phyloP scores from a whole-genome alignment of 2,797 vertebrate species.

The Babyrousa celebensis region DNA sequence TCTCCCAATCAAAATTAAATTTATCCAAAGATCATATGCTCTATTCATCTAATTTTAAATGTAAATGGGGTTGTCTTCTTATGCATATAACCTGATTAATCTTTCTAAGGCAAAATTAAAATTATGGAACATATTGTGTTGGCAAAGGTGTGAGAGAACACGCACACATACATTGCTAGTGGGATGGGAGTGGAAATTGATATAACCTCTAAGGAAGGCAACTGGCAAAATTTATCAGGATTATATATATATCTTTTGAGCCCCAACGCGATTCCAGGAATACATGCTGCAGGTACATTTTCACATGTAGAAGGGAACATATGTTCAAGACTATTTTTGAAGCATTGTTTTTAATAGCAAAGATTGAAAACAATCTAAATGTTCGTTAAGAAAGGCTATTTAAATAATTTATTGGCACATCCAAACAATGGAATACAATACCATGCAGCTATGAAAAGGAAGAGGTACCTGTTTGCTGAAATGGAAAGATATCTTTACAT shows the following conservation, averaged over 20 bases:
- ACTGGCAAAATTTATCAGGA: conserved; percentile 45
- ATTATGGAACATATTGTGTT: conserved; percentile 76
- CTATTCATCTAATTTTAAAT: conserved; percentile 82
- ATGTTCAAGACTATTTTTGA: conserved; percentile 72
- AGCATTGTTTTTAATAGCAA: conserved; percentile 78
- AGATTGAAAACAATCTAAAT: conserved; percentile 72
- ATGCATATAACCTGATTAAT: conserved; percentile 82
- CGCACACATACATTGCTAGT: conserved; percentile 3
- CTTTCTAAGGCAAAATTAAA: conserved; percentile 76
- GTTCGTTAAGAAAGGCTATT: conserved; percentile 59
- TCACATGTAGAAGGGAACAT: conserved; percentile 59
- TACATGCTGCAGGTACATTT: conserved; percentile 68
- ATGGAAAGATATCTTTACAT: conserved; percentile 64
- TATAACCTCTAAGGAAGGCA: conserved; percentile 72
- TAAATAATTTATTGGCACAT: conserved; percentile 62
- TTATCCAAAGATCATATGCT: conserved; percentile 82
- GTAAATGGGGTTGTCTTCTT: conserved; percentile 77
- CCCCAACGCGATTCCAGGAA: conserved; percentile 54
- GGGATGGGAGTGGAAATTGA: conserved; percentile 44
- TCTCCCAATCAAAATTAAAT: conserved; percentile 83
- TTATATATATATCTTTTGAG: conserved; percentile 27
- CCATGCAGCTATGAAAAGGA: conserved; percentile 69
- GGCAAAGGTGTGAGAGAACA: conserved; percentile 74
- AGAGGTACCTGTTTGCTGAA: conserved; percentile 61
- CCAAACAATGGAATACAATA: conserved; percentile 57